phyloP scores from a whole-genome alignment of 2,113 vertebrate species.

The Erythrocercus mccallii region DNA sequence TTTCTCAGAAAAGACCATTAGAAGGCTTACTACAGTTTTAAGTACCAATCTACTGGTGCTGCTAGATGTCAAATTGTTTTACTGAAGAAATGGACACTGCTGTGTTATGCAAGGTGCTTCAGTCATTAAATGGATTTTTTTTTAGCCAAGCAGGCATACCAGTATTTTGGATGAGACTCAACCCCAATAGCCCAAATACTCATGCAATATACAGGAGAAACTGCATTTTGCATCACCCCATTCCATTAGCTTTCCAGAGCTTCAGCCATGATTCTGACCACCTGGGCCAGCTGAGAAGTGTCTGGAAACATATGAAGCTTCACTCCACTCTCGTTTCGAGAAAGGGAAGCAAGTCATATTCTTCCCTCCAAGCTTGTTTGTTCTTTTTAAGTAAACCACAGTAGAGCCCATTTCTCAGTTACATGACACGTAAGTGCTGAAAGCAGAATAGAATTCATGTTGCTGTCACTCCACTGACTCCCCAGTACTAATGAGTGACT shows the following conservation, averaged over 20 bases:
- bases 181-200: not conserved
- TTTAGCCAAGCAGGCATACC: not conserved
- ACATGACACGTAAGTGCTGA: not conserved
- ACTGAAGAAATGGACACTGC: not conserved
- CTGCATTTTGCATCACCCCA: not conserved
- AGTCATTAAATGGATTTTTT: not conserved
- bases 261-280: not conserved
- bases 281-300: not conserved
- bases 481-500: not conserved
- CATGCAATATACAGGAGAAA: fast-evolving
- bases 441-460: not conserved
- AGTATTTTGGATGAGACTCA: not conserved
- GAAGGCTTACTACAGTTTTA: not conserved
- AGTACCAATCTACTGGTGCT: not conserved
- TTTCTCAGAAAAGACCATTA: not conserved
- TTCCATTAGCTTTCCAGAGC: not conserved
- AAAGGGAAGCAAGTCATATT: not conserved
- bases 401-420: not conserved
- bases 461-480: not conserved
- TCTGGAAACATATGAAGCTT: not conserved
- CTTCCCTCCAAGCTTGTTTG: not conserved
- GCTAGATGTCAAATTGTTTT: not conserved
- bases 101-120: not conserved
- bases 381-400: not conserved
- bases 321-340: not conserved